A percentile compares a stretch with the other conserved stretches of the same genome.
These are phyloP conservation scores for Araneus ventricosus DNA, from an alignment of 1,140 invertebrate species.

Conservation along the genomic window DNA sequence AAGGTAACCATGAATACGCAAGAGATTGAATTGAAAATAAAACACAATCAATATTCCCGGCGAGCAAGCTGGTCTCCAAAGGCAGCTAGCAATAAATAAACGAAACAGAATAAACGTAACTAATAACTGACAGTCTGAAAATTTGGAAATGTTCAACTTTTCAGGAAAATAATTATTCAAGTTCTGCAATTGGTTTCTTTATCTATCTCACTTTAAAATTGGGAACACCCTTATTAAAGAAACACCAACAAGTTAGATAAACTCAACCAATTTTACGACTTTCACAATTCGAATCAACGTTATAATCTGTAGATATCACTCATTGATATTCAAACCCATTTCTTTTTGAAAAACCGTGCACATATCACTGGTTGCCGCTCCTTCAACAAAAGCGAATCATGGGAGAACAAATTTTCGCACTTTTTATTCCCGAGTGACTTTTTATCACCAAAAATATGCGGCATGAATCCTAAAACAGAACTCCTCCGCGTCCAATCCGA, in stretches of 20 bases:
- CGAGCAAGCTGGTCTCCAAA: too few species aligned
- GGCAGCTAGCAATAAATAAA: too few species aligned
- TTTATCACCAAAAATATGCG: neutral
- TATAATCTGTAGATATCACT: neutral
- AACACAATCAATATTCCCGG: too few species aligned
- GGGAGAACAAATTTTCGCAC: neutral
- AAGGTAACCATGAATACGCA: too few species aligned
- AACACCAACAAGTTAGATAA: neutral
- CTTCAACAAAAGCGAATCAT: neutral
- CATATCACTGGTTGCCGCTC: neutral
- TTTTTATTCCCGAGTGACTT: neutral
- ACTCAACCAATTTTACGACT: neutral
- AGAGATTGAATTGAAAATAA: too few species aligned
- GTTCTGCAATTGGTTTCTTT: too few species aligned
- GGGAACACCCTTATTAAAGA: neutral
- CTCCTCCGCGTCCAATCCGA: neutral
- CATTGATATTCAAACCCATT: neutral
- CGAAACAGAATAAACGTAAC: too few species aligned
- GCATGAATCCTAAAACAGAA: neutral
- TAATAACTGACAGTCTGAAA: too few species aligned
- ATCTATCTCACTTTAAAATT: neutral
- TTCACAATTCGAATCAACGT: neutral
- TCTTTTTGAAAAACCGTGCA: neutral
- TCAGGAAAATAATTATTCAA: too few species aligned
- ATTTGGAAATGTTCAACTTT: too few species aligned